These are phyloP conservation scores for Ancistrus triradiatus DNA, from an alignment of 2,113 vertebrate species.

Conservation along the genomic window DNA sequence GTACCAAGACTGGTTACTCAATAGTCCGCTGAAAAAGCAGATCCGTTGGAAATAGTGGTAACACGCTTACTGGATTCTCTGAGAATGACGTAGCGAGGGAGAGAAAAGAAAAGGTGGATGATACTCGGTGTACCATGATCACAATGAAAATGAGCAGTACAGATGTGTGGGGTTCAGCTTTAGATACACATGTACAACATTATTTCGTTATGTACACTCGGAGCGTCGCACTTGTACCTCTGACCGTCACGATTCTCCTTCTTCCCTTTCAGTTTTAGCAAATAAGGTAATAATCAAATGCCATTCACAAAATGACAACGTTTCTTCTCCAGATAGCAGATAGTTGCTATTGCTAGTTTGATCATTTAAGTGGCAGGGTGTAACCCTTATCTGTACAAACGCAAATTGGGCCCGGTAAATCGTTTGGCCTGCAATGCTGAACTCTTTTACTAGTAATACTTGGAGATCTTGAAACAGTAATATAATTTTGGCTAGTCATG, in stretches of 20 bases:
- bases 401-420: no score
- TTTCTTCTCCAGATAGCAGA: constrained; percentile 25
- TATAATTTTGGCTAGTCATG: no score
- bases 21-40: constrained; percentile 75
- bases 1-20: constrained; percentile 78
- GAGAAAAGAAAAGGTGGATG: constrained; percentile 7
- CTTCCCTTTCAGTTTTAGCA: background rate
- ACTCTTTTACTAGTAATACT: no score
- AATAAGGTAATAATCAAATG: constrained; percentile 10
- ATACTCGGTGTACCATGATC: constrained; percentile 51
- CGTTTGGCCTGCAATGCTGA: no score
- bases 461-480: no score
- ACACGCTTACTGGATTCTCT: constrained; percentile 58
- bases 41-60: constrained; percentile 64
- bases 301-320: constrained; percentile 38
- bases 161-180: constrained; percentile 27
- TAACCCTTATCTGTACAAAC: constrained; percentile 20
- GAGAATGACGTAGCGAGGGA: constrained; percentile 39
- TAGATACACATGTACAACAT: constrained; percentile 43
- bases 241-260: constrained; percentile 19
- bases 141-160: constrained; percentile 47
- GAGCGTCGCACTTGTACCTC: constrained; percentile 49
- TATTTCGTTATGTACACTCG: constrained; percentile 42
- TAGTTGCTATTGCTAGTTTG: constrained; percentile 14
- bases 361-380: constrained; percentile 3